Base-by-base conservation (phyloP, 2,888 invertebrate species). In the Xestobium rufovillosum region DNA sequence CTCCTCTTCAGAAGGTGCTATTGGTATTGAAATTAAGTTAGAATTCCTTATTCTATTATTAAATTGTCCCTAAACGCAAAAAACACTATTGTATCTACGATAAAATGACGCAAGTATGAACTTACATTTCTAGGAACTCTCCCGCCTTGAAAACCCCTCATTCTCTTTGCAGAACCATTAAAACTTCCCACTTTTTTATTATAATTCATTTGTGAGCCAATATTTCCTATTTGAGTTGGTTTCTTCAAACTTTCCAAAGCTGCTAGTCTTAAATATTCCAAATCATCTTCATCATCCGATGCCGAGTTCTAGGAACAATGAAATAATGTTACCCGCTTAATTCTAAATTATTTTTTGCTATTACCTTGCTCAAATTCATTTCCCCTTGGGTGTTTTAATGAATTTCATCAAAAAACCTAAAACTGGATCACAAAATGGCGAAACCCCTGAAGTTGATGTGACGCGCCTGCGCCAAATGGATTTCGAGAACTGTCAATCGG, bases 231-330 rank as follows among this genome's bases (percentile, higher is more conserved):
- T 6, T 31, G 40, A 2, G 38, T 19, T 35, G 45, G 48, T 34
- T 47, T 48, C 40, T 63, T 63, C 32, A 71, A 49, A 1, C 70
- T 66, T 34, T 69, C 64, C 26, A 72, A 58, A 9, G 72, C 72
- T 31, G 70, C 70, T 38, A 69, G 52, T 31, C 72, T 60, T 37
- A 72, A 54, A 15, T 65, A 61, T 50, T 72, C 71, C 43, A 72
- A 53, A 49, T 72, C 71, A 34, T 71, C 70, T 36, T 72, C 72
- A 17, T 72, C 72, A 9, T 71, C 71, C 2, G 69, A 66, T 3
- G 55, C 57, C 33, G 45, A 41, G 34, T 41, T 52, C 54, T 45
- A 49, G 51, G 51, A 52, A n/a, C n/a, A n/a, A n/a, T n/a, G n/a
- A n/a, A n/a, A n/a, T n/a, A n/a, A n/a, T n/a, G n/a, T n/a, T n/a